Evolutionary conservation across 2,888 invertebrate species (phyloP).

Genomic region (Habroteleia sp.): DNA sequence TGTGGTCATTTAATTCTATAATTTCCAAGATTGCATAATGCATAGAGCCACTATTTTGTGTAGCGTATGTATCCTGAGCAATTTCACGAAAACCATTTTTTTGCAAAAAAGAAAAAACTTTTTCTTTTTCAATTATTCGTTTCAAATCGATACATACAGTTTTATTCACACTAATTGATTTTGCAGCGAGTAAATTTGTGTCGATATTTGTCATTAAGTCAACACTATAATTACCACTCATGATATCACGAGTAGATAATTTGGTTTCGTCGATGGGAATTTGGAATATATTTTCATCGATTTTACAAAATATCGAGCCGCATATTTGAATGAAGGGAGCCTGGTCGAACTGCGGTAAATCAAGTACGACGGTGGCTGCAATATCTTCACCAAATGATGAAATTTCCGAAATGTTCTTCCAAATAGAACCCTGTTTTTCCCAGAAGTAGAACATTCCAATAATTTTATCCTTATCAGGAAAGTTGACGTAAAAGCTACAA

Average conservation of each 20-base stretch:
- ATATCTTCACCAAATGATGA: constrained; percentile 47
- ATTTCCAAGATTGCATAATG: constrained; percentile 73
- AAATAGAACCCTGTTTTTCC: constrained; percentile 66
- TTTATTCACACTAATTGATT: constrained; percentile 70
- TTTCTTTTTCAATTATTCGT: constrained; percentile 43
- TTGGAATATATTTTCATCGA: constrained; percentile 71
- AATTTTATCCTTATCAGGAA: constrained; percentile 61
- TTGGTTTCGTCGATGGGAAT: constrained; percentile 66
- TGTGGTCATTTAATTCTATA: constrained; percentile 53
- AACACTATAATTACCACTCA: constrained; percentile 64
- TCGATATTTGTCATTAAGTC: constrained; percentile 58
- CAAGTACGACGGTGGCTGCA: constrained; percentile 70
- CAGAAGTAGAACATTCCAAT: constrained; percentile 72
- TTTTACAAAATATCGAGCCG: constrained; percentile 71
- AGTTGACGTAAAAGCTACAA: constrained; percentile 51
- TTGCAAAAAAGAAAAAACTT: constrained; percentile 26
- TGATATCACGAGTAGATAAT: constrained; percentile 65
- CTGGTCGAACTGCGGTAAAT: constrained; percentile 72
- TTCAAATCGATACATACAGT: constrained; percentile 61
- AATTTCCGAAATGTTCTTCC: constrained; percentile 68
- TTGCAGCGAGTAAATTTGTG: constrained; percentile 68
- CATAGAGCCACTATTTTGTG: constrained; percentile 66
- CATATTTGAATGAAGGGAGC: constrained; percentile 60
- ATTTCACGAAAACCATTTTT: constrained; percentile 65
- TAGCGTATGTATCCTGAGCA: constrained; percentile 66